These are phyloP conservation scores for Apogon hyalosoma DNA, from an alignment of 2,797 vertebrate species.

Conservation along the genomic window DNA sequence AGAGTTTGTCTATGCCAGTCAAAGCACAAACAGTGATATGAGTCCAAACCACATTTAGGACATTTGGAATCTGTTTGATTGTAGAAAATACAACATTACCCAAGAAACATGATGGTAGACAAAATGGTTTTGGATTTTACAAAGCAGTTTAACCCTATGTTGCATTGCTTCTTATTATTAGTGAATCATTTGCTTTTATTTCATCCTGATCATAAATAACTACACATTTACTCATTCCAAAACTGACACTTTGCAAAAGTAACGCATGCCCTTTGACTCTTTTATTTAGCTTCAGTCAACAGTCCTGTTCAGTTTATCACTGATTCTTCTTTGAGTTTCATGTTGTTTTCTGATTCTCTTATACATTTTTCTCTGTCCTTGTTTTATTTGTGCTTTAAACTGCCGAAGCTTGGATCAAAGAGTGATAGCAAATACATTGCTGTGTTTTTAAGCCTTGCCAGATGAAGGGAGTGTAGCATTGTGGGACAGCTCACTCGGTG, in stretches of 20 bases:
- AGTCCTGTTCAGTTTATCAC: slow-evolving; percentile 46
- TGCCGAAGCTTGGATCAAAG: slow-evolving; percentile 39
- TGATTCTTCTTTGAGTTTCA: slow-evolving; percentile 56
- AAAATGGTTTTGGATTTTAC: slow-evolving; percentile 3
- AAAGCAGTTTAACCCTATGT: slow-evolving; percentile 63
- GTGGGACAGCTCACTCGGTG: not conserved
- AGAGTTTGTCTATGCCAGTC: slow-evolving; percentile 18
- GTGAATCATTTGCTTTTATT: slow-evolving; percentile 17
- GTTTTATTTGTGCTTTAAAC: slow-evolving; percentile 18
- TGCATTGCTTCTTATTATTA: slow-evolving; percentile 64
- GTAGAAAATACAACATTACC: not conserved
- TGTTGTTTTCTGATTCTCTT: not conserved
- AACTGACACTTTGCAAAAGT: slow-evolving; percentile 8
- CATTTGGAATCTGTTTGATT: not conserved
- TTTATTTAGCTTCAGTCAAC: slow-evolving; percentile 22
- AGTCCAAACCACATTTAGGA: slow-evolving; percentile 2
- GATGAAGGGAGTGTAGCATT: slow-evolving; percentile 20
- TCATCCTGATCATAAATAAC: slow-evolving; percentile 28
- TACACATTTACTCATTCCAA: slow-evolving; percentile 28
- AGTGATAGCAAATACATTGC: slow-evolving; percentile 43
- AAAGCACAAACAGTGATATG: slow-evolving; percentile 64
- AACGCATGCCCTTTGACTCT: slow-evolving; percentile 32
- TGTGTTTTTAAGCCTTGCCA: slow-evolving; percentile 21
- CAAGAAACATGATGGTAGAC: not conserved
- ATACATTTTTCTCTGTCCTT: not conserved